A percentile compares a stretch with the other conserved stretches of the same genome.
These are phyloP conservation scores for Ariopsis seemanni DNA, from an alignment of 2,113 vertebrate species.

Conservation along the genomic window DNA sequence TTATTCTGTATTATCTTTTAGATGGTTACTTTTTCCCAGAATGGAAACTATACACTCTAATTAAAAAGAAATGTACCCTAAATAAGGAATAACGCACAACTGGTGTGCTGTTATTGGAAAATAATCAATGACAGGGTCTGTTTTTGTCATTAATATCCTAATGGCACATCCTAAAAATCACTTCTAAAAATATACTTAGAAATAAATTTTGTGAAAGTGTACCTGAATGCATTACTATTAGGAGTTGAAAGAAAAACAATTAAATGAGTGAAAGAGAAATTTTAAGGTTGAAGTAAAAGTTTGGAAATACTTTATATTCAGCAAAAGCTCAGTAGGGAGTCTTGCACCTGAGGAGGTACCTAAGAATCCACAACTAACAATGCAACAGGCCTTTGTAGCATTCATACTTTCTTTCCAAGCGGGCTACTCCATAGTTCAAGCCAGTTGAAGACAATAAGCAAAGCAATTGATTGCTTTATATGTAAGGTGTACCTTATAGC, in stretches of 20 bases:
- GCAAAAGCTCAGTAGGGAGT: not conserved
- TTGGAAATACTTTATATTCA: not conserved
- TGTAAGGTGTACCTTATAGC: not conserved
- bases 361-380: not conserved
- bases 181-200: not conserved
- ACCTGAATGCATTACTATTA: no score
- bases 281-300: not conserved
- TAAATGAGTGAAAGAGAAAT: not conserved
- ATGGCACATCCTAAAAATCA: not conserved
- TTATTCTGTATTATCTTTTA: not conserved
- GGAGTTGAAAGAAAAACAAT: no score
- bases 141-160: not conserved
- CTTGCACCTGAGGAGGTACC: not conserved
- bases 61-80: not conserved
- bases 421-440: not conserved
- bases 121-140: not conserved
- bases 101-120: not conserved
- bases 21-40: not conserved
- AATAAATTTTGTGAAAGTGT: not conserved
- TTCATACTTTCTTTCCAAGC: not conserved
- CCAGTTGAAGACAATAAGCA: not conserved
- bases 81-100: not conserved
- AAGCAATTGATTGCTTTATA: not conserved
- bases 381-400: not conserved
- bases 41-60: not conserved